phyloP scores from a whole-genome alignment of 2,797 vertebrate genomes.

The Dermochelys coriacea region DNA sequence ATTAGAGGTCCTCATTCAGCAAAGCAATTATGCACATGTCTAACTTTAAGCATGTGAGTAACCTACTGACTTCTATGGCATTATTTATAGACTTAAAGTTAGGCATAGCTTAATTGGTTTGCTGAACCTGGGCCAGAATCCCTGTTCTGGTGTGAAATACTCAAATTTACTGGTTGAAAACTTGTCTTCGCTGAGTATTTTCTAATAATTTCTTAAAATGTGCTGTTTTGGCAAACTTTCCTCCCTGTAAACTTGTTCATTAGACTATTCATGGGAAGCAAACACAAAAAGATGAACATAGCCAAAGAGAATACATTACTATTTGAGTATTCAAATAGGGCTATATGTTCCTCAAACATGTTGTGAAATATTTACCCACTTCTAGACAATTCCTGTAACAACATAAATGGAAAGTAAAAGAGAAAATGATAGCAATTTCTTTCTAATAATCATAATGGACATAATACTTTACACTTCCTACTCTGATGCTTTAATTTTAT shows the following conservation, averaged over 20 bases:
- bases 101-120: not conserved
- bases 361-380: not conserved
- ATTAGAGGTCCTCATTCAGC: not conserved
- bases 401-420: not conserved
- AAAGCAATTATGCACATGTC: not conserved
- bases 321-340: not conserved
- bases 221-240: not conserved
- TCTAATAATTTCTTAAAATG: not conserved
- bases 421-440: not conserved
- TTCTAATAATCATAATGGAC: not conserved
- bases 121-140: not conserved
- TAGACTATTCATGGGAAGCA: not conserved
- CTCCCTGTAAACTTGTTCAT: not conserved
- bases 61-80: not conserved
- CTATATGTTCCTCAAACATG: not conserved
- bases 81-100: not conserved
- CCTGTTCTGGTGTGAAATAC: not conserved
- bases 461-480: not conserved
- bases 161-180: not conserved
- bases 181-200: not conserved
- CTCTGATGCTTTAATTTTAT: not conserved
- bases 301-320: not conserved
- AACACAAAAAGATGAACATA: not conserved
- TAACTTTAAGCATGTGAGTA: no score
- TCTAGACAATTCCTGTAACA: not conserved